Base-by-base conservation (phyloP, 2,888 invertebrate genomes). In the Fragum fragum region DNA sequence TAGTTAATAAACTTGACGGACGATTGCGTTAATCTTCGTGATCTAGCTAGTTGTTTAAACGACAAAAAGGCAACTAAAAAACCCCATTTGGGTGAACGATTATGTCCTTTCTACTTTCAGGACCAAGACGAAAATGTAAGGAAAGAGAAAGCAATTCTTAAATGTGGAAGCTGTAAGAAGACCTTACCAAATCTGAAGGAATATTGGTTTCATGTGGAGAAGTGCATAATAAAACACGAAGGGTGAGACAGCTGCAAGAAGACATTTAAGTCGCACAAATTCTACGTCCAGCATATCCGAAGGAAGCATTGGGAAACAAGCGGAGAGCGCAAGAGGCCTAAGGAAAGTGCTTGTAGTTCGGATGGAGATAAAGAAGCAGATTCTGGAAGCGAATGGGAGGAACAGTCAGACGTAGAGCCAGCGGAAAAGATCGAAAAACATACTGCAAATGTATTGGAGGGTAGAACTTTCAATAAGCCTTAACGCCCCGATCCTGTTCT, bases 201-300 rank as follows among this genome's bases (percentile, higher is more conserved):
- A n/a, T n/a, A n/a, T n/a, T n/a, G n/a, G n/a, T n/a, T n/a, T n/a
- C n/a, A n/a, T n/a, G n/a, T n/a, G n/a, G n/a, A n/a, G n/a, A n/a
- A n/a, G n/a, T n/a, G n/a, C n/a, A n/a, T n/a, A n/a, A n/a, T n/a
- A n/a, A n/a, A n/a, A n/a, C 23, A 14, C 26, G 18, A 14, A 6
- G 72, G 72, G 2, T 72, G 72, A 36, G 57, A 53, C 69, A 18
- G n/a, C 26, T 47, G 69, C 47, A 42, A 23, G 42, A 69, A 69
- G 39, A 53, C 29, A 11, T 72, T 72, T 23, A 39, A 53, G 28
- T 32, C 57, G 18, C n/a, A 23, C 23, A 55, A 72, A 21, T 52
- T n/a, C 57, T 57, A 72, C 21, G n/a, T 23, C 9, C 72, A 72
- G 23, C 72, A 72, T 29, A 32, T 72, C n/a, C 6, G 23, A n/a